Conservation (phyloP, 2,797 vertebrate genomes). For the Peromyscus melanophrys region DNA sequence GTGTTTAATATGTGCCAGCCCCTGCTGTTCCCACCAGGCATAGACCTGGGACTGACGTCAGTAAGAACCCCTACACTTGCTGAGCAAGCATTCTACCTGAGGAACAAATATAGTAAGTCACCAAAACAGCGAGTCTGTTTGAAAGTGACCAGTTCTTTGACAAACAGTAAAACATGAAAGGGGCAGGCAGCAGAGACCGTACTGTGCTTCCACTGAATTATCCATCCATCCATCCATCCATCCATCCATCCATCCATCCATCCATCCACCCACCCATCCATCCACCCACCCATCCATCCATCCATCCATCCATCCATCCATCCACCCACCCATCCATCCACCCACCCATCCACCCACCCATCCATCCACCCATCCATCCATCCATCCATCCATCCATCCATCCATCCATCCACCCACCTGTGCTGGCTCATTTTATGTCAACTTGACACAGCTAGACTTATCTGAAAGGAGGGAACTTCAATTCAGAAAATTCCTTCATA, state of each 20-base stretch:
- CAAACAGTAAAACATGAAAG: background rate
- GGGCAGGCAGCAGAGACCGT: background rate
- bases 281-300: background rate
- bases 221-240: background rate
- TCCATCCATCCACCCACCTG: background rate
- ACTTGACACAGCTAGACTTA: background rate
- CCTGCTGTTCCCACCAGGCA: background rate
- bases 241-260: background rate
- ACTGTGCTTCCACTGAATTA: background rate
- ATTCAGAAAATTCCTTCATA: background rate
- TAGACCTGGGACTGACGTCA: background rate
- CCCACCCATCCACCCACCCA: too few species aligned
- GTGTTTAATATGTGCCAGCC: background rate
- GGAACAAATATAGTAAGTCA: background rate
- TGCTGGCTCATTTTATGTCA: background rate
- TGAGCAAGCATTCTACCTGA: background rate
- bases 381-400: too few species aligned
- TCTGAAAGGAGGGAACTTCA: background rate
- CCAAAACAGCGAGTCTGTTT: background rate
- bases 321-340: too few species aligned
- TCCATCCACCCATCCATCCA: too few species aligned
- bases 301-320: too few species aligned
- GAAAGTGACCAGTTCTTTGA: background rate
- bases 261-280: accelerated
- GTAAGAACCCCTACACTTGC: background rate